Conservation (phyloP, 2,888 invertebrate genomes). For the Pegoplata infirma region DNA sequence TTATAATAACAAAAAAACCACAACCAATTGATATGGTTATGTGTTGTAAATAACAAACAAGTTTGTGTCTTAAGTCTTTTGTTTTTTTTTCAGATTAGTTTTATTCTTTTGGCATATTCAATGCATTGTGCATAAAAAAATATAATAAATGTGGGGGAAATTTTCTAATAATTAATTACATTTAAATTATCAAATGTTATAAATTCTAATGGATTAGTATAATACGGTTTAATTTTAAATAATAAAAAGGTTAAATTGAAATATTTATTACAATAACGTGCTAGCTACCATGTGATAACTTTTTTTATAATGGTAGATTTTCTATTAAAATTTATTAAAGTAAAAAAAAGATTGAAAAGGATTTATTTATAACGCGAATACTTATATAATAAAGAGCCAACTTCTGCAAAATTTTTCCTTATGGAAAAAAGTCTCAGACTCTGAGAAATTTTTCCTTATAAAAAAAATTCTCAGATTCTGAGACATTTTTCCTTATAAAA, state of each 20-base stretch:
- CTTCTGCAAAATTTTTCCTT: no score
- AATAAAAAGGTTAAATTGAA: conserved; percentile 42
- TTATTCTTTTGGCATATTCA: background rate
- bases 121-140: no score
- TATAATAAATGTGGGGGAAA: conserved; percentile 34
- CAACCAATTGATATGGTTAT: background rate
- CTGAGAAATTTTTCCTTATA: no score
- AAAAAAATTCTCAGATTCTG: no score
- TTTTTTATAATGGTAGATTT: no score
- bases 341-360: no score
- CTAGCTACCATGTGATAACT: no score
- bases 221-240: conserved; percentile 8
- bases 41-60: conserved; percentile 16
- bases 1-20: background rate
- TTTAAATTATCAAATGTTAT: conserved; percentile 36
- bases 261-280: conserved; percentile 17
- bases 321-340: no score
- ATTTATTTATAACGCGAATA: no score
- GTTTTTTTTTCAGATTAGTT: background rate
- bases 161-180: conserved; percentile 40
- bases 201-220: conserved; percentile 23
- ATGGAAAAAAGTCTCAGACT: no score
- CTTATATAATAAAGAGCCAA: no score
- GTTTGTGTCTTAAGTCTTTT: conserved; percentile 38
- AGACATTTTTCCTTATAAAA: no score